Percentiles rank a stretch among this genome's conserved stretches.
phyloP scores from a whole-genome alignment of 2,113 vertebrate genomes.

The Loxodonta africana region DNA sequence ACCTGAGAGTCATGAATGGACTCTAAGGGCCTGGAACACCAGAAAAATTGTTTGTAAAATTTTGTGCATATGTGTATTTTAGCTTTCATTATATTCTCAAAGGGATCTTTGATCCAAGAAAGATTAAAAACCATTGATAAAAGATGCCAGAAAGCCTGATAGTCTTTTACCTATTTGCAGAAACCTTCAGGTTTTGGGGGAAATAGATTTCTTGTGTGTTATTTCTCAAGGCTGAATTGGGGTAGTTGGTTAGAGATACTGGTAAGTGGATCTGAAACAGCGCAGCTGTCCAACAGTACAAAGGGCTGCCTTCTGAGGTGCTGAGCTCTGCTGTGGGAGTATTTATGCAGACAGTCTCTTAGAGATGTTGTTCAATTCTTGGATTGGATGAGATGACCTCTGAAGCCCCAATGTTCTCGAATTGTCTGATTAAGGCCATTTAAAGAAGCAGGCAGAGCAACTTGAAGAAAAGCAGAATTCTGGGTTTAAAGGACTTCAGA shows the following conservation, averaged over 20 bases:
- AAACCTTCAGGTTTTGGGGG: background rate
- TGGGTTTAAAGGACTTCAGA: background rate
- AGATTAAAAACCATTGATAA: background rate
- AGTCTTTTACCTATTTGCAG: background rate
- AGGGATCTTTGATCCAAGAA: background rate
- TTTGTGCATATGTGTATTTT: background rate
- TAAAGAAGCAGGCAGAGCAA: background rate
- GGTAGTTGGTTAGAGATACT: fast-evolving
- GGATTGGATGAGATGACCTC: background rate
- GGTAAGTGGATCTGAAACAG: background rate
- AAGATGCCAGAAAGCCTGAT: background rate
- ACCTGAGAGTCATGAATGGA: background rate
- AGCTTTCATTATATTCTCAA: background rate
- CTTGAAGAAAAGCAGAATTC: background rate
- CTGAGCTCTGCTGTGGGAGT: background rate
- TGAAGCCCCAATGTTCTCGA: background rate
- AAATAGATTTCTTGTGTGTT: background rate
- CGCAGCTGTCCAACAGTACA: background rate
- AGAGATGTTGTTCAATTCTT: background rate
- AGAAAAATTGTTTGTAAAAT: background rate
- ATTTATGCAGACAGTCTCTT: background rate
- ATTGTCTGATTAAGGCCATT: background rate
- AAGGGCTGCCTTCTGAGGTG: background rate
- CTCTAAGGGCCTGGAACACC: background rate
- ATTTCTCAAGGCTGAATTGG: fast-evolving